A percentile compares a stretch with the other conserved stretches of the same genome.
Conservation (phyloP, 2,888 invertebrate genomes). For the Miltochrista miniata region DNA sequence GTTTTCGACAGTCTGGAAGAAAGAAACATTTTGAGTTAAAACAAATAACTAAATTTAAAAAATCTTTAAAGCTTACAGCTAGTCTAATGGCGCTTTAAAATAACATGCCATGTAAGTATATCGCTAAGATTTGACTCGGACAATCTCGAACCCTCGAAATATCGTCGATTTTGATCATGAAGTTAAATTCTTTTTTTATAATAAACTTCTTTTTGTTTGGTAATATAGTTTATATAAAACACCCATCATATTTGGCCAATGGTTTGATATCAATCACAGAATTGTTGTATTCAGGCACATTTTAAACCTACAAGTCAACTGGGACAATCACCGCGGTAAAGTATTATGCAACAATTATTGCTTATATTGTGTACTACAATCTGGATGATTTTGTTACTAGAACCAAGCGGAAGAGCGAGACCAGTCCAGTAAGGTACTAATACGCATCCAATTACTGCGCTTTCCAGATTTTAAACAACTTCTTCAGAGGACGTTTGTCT, state of each 20-base stretch:
- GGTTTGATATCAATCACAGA: background rate
- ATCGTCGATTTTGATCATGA: too few relatives aligned
- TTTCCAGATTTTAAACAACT: conserved; percentile 3
- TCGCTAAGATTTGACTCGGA: too few relatives aligned
- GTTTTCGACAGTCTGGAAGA: conserved; percentile 9
- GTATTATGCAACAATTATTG: conserved; percentile 4
- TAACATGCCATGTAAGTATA: too few relatives aligned
- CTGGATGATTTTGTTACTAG: conserved; percentile 8
- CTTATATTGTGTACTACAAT: conserved; percentile 5
- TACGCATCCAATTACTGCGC: conserved; percentile 8
- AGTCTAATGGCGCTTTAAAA: background rate
- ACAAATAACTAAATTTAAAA: background rate
- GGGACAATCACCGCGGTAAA: conserved; percentile 3
- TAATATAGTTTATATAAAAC: background rate
- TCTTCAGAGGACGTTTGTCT: background rate
- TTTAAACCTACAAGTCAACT: conserved; percentile 5
- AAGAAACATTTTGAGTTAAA: background rate
- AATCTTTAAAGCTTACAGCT: background rate
- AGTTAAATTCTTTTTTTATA: too few relatives aligned
- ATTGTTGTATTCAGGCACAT: conserved; percentile 3
- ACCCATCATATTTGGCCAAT: conserved; percentile 11
- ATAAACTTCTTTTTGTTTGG: too few relatives aligned
- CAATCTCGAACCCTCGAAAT: too few relatives aligned
- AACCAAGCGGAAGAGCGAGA: conserved; percentile 1
- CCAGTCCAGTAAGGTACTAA: conserved; percentile 3